Conservation (phyloP, 1,140 invertebrate genomes). For the Drosophila leontia region DNA sequence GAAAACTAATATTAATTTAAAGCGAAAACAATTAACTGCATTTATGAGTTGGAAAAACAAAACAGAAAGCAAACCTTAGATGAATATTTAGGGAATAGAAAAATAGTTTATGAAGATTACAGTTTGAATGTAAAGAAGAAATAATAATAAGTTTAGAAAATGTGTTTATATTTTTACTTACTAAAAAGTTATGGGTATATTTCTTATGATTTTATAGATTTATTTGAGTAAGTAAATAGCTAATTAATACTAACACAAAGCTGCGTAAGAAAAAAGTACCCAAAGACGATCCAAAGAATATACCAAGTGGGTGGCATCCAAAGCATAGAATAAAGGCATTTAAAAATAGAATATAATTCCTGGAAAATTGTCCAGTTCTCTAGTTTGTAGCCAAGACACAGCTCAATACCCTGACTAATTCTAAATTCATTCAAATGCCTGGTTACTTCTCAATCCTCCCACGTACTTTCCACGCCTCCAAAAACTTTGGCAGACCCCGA, state of each 20-base stretch:
- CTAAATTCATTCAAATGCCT: slow-evolving; percentile 11
- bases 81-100: background rate
- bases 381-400: background rate
- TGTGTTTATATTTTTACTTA: no score
- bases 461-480: slow-evolving; percentile 19
- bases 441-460: slow-evolving; percentile 30
- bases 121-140: background rate
- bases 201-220: no score
- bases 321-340: background rate
- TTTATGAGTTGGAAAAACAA: slow-evolving; percentile 11
- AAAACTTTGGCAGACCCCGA: slow-evolving; percentile 38
- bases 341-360: background rate
- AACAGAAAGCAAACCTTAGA: background rate
- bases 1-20: slow-evolving; percentile 57
- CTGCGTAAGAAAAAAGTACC: no score
- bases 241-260: no score
- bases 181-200: no score
- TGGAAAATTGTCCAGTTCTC: background rate
- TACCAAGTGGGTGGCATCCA: no score
- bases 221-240: no score
- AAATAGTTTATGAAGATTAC: background rate
- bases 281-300: no score
- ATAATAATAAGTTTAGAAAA: no score
- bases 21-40: slow-evolving; percentile 54
- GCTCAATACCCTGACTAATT: background rate